Base-by-base conservation (phyloP, 2,113 vertebrate species). In the Clarias batrachus region DNA sequence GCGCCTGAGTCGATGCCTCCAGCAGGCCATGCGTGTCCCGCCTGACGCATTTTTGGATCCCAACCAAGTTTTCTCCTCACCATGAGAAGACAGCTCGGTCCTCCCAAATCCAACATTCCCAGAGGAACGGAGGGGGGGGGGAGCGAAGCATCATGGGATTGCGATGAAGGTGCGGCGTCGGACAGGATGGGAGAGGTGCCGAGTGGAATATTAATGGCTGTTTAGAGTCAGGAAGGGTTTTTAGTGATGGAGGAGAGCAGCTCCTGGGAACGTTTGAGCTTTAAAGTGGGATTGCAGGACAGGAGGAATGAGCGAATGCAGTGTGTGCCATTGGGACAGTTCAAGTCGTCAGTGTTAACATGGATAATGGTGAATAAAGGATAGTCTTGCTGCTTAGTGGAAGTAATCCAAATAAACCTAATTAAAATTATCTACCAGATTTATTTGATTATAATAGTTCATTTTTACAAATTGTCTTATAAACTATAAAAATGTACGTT, bases 1-100 rank as follows among this genome's bases (percentile, higher is more conserved):
- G 93, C 93, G 92, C 93, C 93, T 91, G 92, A 93, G 93, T 95
- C 93, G 91, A 93, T 94, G 94, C 94, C 94, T 95, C 93, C 93
- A 95, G 95, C 94, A 95, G 94, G 93, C 94, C 94, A 95, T 94
- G 94, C 94, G 92, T 95, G 93, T 94, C 94, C 94, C 92, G 88
- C 90, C 92, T 95, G 95, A 96, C 95, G 95, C 93, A 93, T 96
- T 95, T 94, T 95, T 96, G 95, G 95, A 96, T 92, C 91, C 68
- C 82, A 91, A 95, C 95, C 95, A 95, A 94, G 89, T 93, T 92
- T 93, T 91, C 90, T 92, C 93, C 93, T 93, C 92, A 91, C 90
- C 83, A 62, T 92, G 68, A 59, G 73, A 87, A 94, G 93, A 94
- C 92, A 94, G 93, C 94, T 94, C 92, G 93, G 94, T 94, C 93